Base-by-base conservation (phyloP, 2,797 vertebrate genomes). In the Furcifer pardalis region DNA sequence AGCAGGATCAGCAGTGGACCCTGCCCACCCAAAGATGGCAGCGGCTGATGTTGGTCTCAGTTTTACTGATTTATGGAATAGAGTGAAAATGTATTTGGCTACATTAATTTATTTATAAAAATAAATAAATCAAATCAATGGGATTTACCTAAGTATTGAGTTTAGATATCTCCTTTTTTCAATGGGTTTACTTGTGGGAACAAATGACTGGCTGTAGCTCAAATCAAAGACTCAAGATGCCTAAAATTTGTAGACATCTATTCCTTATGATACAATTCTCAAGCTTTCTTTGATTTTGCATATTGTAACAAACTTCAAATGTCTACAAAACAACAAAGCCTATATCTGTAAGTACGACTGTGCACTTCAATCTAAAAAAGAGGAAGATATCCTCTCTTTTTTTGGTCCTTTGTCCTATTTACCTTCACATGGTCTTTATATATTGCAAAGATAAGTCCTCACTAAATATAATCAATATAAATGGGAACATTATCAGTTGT, bases 391-490 rank as follows among this genome's bases (percentile, higher is more conserved):
- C 32, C 71, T 15, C 25, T 27, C 21, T 46, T 59, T 7, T 7
- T 32, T 59, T 42, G 1, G 32, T 40, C 12, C 44, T 75, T 75
- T 59, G 13, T 80, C 30, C 30, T n/a, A 40, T 75, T 75, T 85
- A 59, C 23, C 44, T 81, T 80, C 15, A 44, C 66, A 75, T 80
- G 65, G 30, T 9, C 68, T 75, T 66, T 75, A 44, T 80, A 19
- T 68, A 68, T 68, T 30, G 52, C 49, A 74, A 32, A 27, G n/a
- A 30, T 59, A 59, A 68, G 66, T 60, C 79, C 74, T 44, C 60
- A 66, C 49, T 75, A 80, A 80, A 85, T 37, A 80, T 72, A 80
- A 66, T 46, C 37, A 25, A 44, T 74, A 75, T 66, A 79, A 74
- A 74, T 75, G 63, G 71, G 75, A 85, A 21, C 71, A 44, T 77